Evolutionary conservation across 2,888 invertebrate genomes (phyloP).

Genomic region (Cantharis rustica): DNA sequence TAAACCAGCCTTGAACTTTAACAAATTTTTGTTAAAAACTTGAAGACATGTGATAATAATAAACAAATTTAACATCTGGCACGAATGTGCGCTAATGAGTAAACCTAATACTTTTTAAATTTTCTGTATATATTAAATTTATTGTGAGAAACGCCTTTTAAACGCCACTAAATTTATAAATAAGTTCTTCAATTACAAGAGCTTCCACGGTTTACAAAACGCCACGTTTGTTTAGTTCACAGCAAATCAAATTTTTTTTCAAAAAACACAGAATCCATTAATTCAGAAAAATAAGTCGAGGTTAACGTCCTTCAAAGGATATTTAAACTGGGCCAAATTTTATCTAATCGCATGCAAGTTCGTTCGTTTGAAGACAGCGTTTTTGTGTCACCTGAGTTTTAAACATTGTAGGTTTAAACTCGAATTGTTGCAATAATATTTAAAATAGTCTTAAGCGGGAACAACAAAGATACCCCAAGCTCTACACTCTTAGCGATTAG

Average conservation of each 20-base stretch:
- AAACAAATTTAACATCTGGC: constrained; percentile 10
- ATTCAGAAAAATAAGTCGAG: neutral
- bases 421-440: no score
- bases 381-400: neutral
- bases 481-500: no score
- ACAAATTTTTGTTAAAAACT: constrained; percentile 10
- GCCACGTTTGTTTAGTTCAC: neutral
- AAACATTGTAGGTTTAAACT: neutral
- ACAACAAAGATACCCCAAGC: no score
- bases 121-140: constrained; percentile 5
- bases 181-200: neutral
- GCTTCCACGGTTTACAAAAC: neutral
- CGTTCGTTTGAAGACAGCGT: neutral
- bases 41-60: constrained; percentile 8
- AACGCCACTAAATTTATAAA: neutral
- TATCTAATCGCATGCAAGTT: neutral
- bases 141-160: constrained; percentile 8
- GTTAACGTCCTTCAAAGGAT: neutral
- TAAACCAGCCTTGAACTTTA: constrained; percentile 1
- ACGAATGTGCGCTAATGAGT: constrained; percentile 11
- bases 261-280: neutral
- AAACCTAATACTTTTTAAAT: constrained; percentile 4
- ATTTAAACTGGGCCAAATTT: neutral
- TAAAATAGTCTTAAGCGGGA: no score
- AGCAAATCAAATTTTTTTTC: neutral